phyloP scores from a whole-genome alignment of 2,797 vertebrate genomes.

The Rhinichthys osculus region DNA sequence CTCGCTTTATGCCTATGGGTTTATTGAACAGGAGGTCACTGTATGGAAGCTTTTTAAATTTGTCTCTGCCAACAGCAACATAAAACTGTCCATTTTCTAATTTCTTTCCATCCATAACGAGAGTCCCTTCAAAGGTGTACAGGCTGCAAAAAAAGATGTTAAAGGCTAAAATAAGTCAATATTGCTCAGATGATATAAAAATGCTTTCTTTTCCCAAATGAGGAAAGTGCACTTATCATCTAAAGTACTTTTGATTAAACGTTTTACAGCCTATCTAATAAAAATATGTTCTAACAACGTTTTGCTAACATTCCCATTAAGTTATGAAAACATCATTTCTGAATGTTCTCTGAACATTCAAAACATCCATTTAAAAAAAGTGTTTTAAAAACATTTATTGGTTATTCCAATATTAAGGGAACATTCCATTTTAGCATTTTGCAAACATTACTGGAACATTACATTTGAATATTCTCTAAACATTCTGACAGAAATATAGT shows the following conservation, averaged over 20 bases:
- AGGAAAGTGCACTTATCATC: neutral
- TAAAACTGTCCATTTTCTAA: conserved; percentile 94
- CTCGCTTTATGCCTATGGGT: conserved; percentile 77
- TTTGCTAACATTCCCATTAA: neutral
- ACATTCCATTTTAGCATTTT: too few relatives aligned
- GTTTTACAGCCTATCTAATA: neutral
- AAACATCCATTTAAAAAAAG: neutral
- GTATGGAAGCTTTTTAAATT: conserved; percentile 91
- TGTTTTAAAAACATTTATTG: neutral
- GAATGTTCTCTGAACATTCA: neutral
- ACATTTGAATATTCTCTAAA: too few relatives aligned
- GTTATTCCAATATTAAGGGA: neutral
- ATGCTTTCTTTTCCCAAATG: neutral
- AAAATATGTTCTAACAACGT: neutral
- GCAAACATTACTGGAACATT: too few relatives aligned
- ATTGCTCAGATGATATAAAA: neutral
- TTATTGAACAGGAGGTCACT: conserved; percentile 87
- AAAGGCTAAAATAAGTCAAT: neutral
- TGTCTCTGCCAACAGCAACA: conserved; percentile 93
- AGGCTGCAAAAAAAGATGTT: conserved; percentile 76
- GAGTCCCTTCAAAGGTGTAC: conserved; percentile 88
- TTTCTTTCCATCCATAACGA: conserved; percentile 84
- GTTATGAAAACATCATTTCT: neutral
- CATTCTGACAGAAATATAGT: too few relatives aligned
- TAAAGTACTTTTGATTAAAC: neutral